phyloP scores from a whole-genome alignment of 23 tunicate species.

The Diplosoma virens region DNA sequence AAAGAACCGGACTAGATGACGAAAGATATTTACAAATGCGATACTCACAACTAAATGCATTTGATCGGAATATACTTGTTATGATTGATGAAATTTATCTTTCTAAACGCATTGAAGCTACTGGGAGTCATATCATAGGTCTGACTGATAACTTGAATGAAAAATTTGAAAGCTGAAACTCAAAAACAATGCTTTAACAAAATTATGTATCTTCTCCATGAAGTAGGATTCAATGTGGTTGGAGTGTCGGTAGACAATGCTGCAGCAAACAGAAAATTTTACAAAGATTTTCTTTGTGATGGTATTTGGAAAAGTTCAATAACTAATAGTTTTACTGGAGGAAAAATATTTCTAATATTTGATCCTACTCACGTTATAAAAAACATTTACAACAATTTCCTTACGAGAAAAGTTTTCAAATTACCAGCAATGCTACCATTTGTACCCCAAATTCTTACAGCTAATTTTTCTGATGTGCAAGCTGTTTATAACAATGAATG shows the following conservation, averaged over 20 bases:
- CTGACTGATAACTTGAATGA: conserved; percentile 4
- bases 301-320: background rate
- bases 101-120: conserved; percentile 10
- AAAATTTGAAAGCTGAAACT: conserved; percentile 1
- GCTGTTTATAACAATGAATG: conserved; percentile 5
- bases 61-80: background rate
- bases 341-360: conserved; percentile 10
- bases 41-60: conserved; percentile 12
- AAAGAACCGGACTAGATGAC: conserved; percentile 1
- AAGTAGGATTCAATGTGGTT: conserved; percentile 7
- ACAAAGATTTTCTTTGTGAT: conserved; percentile 6
- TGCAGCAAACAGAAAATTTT: conserved; percentile 20
- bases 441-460: background rate
- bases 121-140: conserved; percentile 12
- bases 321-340: background rate
- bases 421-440: background rate
- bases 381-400: conserved; percentile 5
- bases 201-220: background rate
- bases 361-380: conserved; percentile 18
- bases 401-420: background rate
- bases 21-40: background rate
- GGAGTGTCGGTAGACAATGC: conserved; percentile 16
- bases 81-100: conserved; percentile 15
- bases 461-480: conserved; percentile 1
- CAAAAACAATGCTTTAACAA: conserved; percentile 24